Percentiles rank a stretch among this genome's conserved stretches.
Evolutionary conservation across 2,797 vertebrate genomes (phyloP).

Genomic region (Allobates femoralis): DNA sequence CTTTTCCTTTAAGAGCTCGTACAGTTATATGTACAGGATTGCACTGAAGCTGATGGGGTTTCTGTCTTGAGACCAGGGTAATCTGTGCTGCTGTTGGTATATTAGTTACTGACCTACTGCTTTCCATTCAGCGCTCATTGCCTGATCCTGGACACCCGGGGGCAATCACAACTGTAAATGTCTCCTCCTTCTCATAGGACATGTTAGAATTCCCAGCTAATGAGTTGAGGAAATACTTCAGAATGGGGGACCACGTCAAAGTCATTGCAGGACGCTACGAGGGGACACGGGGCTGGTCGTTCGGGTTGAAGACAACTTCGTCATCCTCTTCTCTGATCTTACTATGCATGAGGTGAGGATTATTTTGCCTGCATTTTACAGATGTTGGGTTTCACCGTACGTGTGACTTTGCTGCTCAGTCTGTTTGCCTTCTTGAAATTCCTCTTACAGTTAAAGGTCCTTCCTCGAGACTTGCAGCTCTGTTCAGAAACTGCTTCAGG

Average conservation of each 20-base stretch:
- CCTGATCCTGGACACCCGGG: not conserved
- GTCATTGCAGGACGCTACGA: constrained; percentile 94
- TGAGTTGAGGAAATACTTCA: constrained; percentile 91
- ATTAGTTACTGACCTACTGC: not conserved
- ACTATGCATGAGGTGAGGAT: constrained; percentile 93
- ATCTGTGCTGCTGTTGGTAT: not conserved
- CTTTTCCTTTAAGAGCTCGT: not conserved
- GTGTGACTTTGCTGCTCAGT: not conserved
- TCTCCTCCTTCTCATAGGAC: constrained; percentile 75
- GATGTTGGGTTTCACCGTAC: not conserved
- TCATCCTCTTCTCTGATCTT: constrained; percentile 96
- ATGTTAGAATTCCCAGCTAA: constrained; percentile 95
- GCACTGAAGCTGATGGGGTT: not conserved
- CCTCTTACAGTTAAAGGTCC: constrained; percentile 85
- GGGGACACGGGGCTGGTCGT: constrained; percentile 94
- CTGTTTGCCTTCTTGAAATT: not conserved
- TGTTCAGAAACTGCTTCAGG: constrained; percentile 95
- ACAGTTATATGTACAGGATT: not conserved
- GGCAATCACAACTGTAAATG: accelerated
- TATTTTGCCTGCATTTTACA: not conserved
- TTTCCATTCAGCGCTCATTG: not conserved
- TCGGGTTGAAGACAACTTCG: constrained; percentile 93
- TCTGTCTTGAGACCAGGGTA: too few species aligned
- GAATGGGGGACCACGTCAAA: constrained; percentile 96
- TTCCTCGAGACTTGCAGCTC: constrained; percentile 93